Percentiles rank a stretch among this genome's conserved stretches.
Conservation (phyloP, 1,140 invertebrate genomes). For the Heliconius congener region DNA sequence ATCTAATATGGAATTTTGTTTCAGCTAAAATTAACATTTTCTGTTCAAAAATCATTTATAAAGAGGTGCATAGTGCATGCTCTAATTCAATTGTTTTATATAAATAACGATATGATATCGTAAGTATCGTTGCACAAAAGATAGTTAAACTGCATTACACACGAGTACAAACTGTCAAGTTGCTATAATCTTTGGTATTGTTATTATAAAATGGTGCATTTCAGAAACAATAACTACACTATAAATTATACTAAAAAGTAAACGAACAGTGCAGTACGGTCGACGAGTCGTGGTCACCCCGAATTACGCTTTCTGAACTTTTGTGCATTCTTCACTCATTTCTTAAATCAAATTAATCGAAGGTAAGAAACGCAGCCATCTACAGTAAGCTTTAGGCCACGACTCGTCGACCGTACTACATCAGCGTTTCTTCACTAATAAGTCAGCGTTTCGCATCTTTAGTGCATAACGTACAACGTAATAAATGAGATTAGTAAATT, state of each 20-base stretch:
- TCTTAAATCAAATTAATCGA: background rate
- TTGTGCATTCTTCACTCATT: too few species aligned
- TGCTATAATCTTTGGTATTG: background rate
- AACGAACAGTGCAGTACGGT: too few species aligned
- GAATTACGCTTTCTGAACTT: too few species aligned
- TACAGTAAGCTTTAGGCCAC: too few species aligned
- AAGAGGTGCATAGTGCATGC: too few species aligned
- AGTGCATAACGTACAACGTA: background rate
- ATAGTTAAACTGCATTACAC: background rate
- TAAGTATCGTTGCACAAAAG: background rate
- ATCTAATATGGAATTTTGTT: too few species aligned
- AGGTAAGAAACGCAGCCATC: background rate
- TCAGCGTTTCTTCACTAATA: background rate
- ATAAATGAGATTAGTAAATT: slow-evolving; percentile 27
- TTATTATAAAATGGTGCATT: background rate
- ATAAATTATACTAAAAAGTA: too few species aligned
- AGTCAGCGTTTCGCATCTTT: background rate
- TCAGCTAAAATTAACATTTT: too few species aligned
- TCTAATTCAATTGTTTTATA: too few species aligned
- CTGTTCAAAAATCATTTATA: too few species aligned
- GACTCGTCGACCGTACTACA: background rate
- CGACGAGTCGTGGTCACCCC: too few species aligned
- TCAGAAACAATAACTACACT: background rate
- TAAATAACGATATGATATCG: background rate
- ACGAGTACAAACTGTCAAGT: background rate